Base-by-base conservation (phyloP, 1,140 invertebrate species). In the Dolichoris vasculosae region DNA sequence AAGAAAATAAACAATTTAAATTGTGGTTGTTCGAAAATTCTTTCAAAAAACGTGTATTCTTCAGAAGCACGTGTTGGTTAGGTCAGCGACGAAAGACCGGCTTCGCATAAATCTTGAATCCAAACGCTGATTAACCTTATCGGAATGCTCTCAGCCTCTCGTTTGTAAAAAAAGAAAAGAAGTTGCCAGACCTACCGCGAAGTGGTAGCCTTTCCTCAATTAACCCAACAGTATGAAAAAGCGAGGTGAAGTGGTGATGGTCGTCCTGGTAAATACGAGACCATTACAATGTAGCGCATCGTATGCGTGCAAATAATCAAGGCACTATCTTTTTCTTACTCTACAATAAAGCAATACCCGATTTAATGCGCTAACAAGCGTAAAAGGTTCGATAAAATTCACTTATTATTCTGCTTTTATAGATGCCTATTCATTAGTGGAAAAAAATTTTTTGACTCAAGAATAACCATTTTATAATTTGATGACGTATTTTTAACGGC, bases 41-140 rank as follows among this genome's bases (percentile, higher is more conserved):
- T 67, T 64, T n/a, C 26, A 67, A 55, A 69, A 75, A 23, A 35
- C 15, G 30, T 15, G 51, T 26, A 86, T 82, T 82, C 71, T 77
- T 77, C 32, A 46, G 35, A 51, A 64, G 32, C 46, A 17, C 26
- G 64, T 11, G 32, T 79, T 46, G 59, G 59, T 84, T 30, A 76
- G 51, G 20, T 76, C 71, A 55, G 43, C 76, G 67, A 35, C 48
- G 59, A 69, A n/a, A 69, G 40, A 17, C 46, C n/a, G 59, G 43
- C 35, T 78, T 82, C 81, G 26, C 87, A 89, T 90, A 90, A 89
- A 90, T 90, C 89, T 90, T 76, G 46, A 87, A 88, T 89, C 86
- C 87, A 83, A 64, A 9, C 71, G 51, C 87, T 90, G 89, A 90
- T 90, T 90, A 90, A 89, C 86, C 89, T 89, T 90, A 90, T 90